Base-by-base conservation (phyloP, 2,888 invertebrate species). In the Octonoba sinensis region DNA sequence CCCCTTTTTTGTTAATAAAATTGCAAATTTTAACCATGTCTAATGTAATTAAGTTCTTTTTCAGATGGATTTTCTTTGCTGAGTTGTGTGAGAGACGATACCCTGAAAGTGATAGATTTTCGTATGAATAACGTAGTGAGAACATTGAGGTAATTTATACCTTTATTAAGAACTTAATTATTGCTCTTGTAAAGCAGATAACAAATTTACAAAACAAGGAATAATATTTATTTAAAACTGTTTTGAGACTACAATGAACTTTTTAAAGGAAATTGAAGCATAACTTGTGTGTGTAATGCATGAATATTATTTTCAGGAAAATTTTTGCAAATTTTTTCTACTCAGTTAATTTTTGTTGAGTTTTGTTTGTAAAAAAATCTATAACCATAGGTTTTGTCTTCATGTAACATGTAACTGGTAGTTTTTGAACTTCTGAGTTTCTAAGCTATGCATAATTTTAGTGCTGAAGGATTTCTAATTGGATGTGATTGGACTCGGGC, bases 401-500 rank as follows among this genome's bases (percentile, higher is more conserved):
- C 36, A 36, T 36, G 36, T 36, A 6, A 27, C 6, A 11, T 36
- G 6, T 36, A 6, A 27, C 6, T 6, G 6, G 6, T 36, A 6
- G 36, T 36, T 36, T 36, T 36, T 36, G 36, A 36, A 36, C 8
- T 36, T 36, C 6, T 36, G 11, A 3, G 36, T 36, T 11, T 27
- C 27, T 36, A 36, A 36, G 36, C 8, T 36, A 36, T 36, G 36
- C 36, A 36, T 36, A 1, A 36, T 4, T 8, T 36, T 36, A 97
- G 97, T 89, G 94, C 95, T 88, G 98, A 99, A 87, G 93, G 94
- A 79, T 99, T 99, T 90, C 96, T 96, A 90, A 94, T 97, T 83
- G 95, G 95, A 84, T 96, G 95, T 90, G 98, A 99, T 90, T 97
- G 95, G 93, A 92, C 96, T 46, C 91, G 97, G 86, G 96, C 96